phyloP scores from a whole-genome alignment of 2,888 invertebrate species.

The Eueremaeus valkanovi region DNA sequence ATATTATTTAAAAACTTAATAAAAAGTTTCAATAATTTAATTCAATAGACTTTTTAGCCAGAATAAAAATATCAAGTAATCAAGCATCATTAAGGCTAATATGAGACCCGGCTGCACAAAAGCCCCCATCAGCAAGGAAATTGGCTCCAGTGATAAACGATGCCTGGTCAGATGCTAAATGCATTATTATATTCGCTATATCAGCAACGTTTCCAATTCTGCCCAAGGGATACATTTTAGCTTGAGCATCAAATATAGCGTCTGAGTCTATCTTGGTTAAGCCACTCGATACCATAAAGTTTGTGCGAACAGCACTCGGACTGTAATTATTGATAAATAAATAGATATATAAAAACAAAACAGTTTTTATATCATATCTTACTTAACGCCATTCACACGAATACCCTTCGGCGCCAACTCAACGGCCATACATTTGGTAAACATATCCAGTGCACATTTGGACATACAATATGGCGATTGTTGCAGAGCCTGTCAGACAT shows the following conservation, averaged over 20 bases:
- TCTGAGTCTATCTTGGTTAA: background rate
- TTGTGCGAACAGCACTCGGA: background rate
- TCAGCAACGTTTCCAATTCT: background rate
- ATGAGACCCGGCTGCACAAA: no score
- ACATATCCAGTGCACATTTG: background rate
- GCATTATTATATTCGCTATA: background rate
- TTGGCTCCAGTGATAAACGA: constrained; percentile 19
- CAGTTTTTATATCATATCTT: background rate
- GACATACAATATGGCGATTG: background rate
- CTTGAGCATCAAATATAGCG: background rate
- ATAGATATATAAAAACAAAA: background rate
- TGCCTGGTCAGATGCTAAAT: constrained; percentile 1
- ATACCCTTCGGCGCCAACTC: constrained; percentile 10
- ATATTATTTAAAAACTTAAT: no score
- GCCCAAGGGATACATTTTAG: background rate
- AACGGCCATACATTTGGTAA: background rate
- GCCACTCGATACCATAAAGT: background rate
- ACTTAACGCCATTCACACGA: constrained; percentile 36
- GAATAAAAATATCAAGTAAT: no score
- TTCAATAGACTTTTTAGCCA: no score
- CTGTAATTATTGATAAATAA: background rate
- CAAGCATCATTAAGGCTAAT: no score
- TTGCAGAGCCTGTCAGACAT: background rate
- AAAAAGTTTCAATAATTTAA: no score
- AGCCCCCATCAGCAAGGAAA: constrained; percentile 15